Percentiles rank a stretch among this genome's conserved stretches.
These are phyloP conservation scores for Edolisoma coerulescens DNA, from an alignment of 2,113 vertebrate species.

Conservation along the genomic window DNA sequence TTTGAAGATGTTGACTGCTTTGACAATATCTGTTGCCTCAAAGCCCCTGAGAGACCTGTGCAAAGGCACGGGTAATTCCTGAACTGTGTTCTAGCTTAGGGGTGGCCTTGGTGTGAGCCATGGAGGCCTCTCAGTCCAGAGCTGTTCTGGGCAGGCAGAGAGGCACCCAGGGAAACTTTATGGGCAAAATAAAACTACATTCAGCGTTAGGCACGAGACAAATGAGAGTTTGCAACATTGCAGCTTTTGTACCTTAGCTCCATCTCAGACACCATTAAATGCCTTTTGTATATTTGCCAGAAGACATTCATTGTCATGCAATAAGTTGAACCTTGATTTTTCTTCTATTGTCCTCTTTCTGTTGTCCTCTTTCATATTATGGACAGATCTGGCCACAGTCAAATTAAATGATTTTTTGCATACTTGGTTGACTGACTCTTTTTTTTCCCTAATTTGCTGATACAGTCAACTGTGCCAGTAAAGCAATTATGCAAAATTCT, in stretches of 20 bases:
- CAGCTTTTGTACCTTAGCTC: neutral
- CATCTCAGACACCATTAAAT: neutral
- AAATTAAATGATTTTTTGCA: constrained; percentile 26
- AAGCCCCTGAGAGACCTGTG: neutral
- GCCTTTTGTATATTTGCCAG: neutral
- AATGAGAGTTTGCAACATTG: neutral
- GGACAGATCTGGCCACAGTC: constrained; percentile 6
- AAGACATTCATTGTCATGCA: neutral
- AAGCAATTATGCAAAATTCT: constrained; percentile 39
- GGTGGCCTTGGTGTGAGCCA: neutral
- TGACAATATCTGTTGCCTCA: neutral
- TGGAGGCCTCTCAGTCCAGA: neutral
- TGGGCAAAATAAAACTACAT: neutral
- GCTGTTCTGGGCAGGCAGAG: neutral
- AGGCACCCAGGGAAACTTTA: neutral
- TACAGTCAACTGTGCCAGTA: constrained; percentile 35
- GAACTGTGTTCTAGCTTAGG: neutral
- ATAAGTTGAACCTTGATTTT: neutral
- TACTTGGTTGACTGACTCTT: neutral
- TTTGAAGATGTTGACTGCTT: neutral
- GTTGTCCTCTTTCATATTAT: neutral
- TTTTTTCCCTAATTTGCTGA: constrained; percentile 16
- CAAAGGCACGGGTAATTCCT: neutral
- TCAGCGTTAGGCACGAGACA: neutral
- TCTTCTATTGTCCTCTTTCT: neutral